Evolutionary conservation across 2,888 invertebrate species (phyloP).

Genomic region (Dusona sp.): DNA sequence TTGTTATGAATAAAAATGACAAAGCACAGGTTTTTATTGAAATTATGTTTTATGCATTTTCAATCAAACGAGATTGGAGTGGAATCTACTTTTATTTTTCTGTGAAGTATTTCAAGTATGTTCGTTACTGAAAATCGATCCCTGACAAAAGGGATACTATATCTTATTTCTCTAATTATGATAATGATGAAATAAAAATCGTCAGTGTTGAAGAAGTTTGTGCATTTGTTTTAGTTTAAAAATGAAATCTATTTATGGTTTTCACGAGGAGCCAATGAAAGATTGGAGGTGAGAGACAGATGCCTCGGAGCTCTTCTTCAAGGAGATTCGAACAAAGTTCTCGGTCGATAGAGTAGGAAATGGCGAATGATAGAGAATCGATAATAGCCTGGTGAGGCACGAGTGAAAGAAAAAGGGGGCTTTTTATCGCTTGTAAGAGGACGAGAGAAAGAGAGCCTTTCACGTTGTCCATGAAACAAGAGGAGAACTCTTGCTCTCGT

Average conservation of each 20-base stretch:
- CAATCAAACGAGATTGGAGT: neutral
- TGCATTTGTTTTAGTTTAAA: constrained; percentile 9
- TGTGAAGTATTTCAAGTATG: neutral
- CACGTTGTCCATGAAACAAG: constrained; percentile 59
- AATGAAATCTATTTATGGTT: constrained; percentile 45
- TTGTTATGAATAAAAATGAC: neutral
- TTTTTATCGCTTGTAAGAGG: constrained; percentile 35
- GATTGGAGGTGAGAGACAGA: constrained; percentile 6
- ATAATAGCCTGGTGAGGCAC: constrained; percentile 42
- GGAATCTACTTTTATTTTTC: neutral
- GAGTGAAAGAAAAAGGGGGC: constrained; percentile 15
- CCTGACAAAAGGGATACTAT: neutral
- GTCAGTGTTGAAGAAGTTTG: constrained; percentile 29
- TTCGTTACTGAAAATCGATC: neutral
- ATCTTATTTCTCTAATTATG: constrained; percentile 13
- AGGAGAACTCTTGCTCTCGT: constrained; percentile 40
- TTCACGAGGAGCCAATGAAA: constrained; percentile 3
- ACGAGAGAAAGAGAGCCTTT: constrained; percentile 19
- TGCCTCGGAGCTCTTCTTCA: constrained; percentile 30
- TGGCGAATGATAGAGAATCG: constrained; percentile 40
- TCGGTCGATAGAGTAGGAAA: constrained; percentile 24
- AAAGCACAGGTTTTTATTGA: neutral
- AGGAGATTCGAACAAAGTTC: constrained; percentile 56
- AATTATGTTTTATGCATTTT: neutral
- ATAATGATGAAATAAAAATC: constrained; percentile 27